A percentile compares a stretch with the other conserved stretches of the same genome.
These are phyloP conservation scores for Dicaeum eximium DNA, from an alignment of 2,113 vertebrate species.

Conservation along the genomic window DNA sequence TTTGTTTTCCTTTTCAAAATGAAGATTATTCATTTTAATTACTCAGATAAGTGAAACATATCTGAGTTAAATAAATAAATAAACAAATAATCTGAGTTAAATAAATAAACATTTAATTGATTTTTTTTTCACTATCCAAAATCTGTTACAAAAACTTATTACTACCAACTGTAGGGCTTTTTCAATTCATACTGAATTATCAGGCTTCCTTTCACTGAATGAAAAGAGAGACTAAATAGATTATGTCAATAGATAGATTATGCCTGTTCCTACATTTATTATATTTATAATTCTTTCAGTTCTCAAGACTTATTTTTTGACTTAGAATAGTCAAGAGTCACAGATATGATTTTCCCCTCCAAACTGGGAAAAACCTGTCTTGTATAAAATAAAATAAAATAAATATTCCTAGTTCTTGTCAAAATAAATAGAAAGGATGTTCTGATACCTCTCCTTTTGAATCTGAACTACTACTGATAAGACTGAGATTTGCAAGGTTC, in stretches of 20 bases:
- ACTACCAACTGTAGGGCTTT: not conserved
- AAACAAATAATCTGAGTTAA: too few species aligned
- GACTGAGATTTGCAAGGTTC: not conserved
- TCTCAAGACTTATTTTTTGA: not conserved
- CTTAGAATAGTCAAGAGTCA: not conserved
- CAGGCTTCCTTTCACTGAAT: not conserved
- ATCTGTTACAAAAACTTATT: not conserved
- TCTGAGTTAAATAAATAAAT: too few species aligned
- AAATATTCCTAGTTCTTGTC: not conserved
- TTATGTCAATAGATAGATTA: not conserved
- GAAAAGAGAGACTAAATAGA: not conserved
- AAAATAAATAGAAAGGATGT: not conserved
- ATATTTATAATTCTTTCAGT: not conserved
- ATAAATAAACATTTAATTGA: too few species aligned
- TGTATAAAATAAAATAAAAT: not conserved
- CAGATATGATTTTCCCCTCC: not conserved
- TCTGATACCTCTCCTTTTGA: not conserved
- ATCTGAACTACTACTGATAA: not conserved
- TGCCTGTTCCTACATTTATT: not conserved
- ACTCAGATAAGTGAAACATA: not conserved
- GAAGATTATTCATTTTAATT: not conserved
- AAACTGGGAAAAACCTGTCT: not conserved
- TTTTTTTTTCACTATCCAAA: not conserved
- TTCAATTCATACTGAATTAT: not conserved
- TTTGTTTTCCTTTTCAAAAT: not conserved